Base-by-base conservation (phyloP, 2,888 invertebrate genomes). In the Drosophila birchii region DNA sequence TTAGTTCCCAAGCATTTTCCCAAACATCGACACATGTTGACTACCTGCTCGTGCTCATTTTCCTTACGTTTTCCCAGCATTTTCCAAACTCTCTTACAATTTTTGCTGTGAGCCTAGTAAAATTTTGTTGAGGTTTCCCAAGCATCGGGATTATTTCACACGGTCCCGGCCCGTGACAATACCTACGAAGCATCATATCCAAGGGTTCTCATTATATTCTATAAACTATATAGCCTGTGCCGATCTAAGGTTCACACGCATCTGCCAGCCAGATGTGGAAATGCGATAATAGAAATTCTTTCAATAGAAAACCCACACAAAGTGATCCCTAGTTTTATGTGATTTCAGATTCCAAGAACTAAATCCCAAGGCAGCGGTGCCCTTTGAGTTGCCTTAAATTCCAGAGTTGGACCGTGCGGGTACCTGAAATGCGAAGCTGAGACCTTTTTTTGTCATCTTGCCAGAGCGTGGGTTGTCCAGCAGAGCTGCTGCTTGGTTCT, bases 201-300 rank as follows among this genome's bases (percentile, higher is more conserved):
- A 9, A 26, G 12, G 38, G 29, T 34, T 58, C 38, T 58, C 32
- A 8, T 44, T 16, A 20, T 34, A 34, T 51, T 51, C 51, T 8
- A 36, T n/a, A 18, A 23, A 23, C 16, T 23, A 39, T 18, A 26
- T 67, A 47, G 67, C 26, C 67, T 56, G 70, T 68, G 62, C 54
- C 55, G 43, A 47, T 34, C 63, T 55, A 62, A 55, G 61, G 53
- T 73, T 71, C 71, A 51, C 71, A 71, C 63, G 73, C 73, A 62
- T 55, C 74, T 73, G 68, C 41, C 56, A 47, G 20, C 59, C 18
- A 60, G 53, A 73, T 53, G 41, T 54, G 45, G 54, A 41, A 54
- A 61, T 61, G 34, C 44, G 58, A 34, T 45, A 43, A 26, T 34
- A 16, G 61, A 39, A 47, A 29, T 41, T 18, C 39, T 20, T 70